Evolutionary conservation across 2,113 vertebrate species (phyloP).

Genomic region (Poeciliopsis prolifica): DNA sequence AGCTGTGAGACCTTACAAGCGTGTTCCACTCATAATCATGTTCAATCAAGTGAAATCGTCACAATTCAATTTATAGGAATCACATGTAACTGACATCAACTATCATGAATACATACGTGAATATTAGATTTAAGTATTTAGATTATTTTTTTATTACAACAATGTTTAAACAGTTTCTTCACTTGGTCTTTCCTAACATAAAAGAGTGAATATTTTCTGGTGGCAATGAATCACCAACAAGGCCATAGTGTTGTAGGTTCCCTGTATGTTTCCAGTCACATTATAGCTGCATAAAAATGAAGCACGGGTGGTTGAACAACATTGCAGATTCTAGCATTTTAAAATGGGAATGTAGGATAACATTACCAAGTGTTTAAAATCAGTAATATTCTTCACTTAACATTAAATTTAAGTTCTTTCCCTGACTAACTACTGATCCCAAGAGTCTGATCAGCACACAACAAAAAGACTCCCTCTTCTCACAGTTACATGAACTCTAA

Average conservation of each 20-base stretch:
- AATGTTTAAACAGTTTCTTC: background rate
- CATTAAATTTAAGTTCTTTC: slow-evolving; percentile 12
- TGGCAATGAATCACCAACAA: background rate
- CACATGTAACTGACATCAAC: background rate
- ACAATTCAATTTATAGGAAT: background rate
- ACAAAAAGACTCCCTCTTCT: slow-evolving; percentile 54
- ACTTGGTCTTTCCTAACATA: background rate
- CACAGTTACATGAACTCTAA: slow-evolving; percentile 65
- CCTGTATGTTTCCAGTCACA: background rate
- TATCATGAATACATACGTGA: background rate
- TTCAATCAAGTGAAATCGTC: background rate
- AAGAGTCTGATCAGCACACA: slow-evolving; percentile 33
- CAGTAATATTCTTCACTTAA: slow-evolving; percentile 3
- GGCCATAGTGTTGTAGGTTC: background rate
- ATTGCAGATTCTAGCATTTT: background rate
- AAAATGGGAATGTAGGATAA: too few species aligned
- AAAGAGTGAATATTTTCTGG: background rate
- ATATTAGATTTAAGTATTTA: background rate
- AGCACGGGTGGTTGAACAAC: background rate
- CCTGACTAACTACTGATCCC: slow-evolving; percentile 27
- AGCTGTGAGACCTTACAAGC: background rate
- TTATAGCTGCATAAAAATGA: background rate
- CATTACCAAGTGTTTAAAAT: slow-evolving; percentile 10
- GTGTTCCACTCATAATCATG: background rate
- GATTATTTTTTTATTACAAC: background rate